Evolutionary conservation across 2,888 invertebrate species (phyloP), one percentile per base, ranked within the genome.

Genomic region (Odontocerum albicorne): DNA sequence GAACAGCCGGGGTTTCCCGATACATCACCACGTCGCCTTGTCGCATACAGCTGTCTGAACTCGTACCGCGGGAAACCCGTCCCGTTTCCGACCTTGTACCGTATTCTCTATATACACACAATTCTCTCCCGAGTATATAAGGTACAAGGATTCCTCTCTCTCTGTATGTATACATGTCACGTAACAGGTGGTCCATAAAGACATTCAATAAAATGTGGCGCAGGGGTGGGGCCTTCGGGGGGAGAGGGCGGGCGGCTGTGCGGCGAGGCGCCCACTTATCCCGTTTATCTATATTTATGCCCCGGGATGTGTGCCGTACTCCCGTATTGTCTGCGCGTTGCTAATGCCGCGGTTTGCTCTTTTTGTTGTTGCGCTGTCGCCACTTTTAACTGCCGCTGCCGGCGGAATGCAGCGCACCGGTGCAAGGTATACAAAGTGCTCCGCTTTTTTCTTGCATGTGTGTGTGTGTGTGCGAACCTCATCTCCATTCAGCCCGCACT

Each of bases 151-250:
- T 27, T 4, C 27, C 77, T 75, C 76, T 70, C 36, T 12, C 10
- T 16, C 31, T 15, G n/a, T 32, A 13, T 17, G 17, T 13, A 22
- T 46, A 47, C 47, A 33, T 46, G 57, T 55, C 59, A 51, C 49
- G 74, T 75, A 77, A 78, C 78, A 78, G 77, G 78, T 78, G 77
- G 77, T 72, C 76, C 53, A 59, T 78, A 77, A 77, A 77, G 77
- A 76, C 75, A 75, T 76, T 75, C 75, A 74, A 75, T 77, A 75
- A 77, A 77, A 70, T 75, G 72, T 72, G 72, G 42, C 72, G 63
- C 56, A 47, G 57, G 67, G 32, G 33, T 15, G 50, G 20, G 8
- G n/a, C 7, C 15, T 13, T 27, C 4, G 35, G 15, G n/a, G 36
- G 2, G 44, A 1, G 32, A 31, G 13, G 4, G 13, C 2, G n/a